phyloP scores from a whole-genome alignment of 1,140 invertebrate genomes.

The Tetranychus urticae region DNA sequence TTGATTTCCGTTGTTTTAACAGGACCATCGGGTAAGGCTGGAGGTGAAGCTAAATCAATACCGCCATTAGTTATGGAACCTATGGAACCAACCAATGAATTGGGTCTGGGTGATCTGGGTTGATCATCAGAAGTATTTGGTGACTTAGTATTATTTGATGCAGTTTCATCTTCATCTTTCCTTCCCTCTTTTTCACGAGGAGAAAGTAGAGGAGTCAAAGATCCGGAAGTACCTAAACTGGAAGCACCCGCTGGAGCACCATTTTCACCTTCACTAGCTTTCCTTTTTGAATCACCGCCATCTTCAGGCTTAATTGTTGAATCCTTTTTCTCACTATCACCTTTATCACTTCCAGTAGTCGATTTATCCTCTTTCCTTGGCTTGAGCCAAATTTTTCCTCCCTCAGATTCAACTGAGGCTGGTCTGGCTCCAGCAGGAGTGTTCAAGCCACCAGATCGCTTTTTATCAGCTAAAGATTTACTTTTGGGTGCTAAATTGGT shows the following conservation, averaged over 20 bases:
- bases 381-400: constrained; percentile 5
- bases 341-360: no score
- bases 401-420: neutral
- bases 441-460: neutral
- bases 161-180: neutral
- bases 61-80: neutral
- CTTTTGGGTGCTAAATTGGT: neutral
- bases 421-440: neutral
- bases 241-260: neutral
- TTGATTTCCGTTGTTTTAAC: constrained; percentile 52
- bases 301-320: neutral
- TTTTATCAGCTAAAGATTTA: neutral
- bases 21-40: neutral
- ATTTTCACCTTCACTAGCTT: neutral
- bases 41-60: neutral
- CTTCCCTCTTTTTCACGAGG: neutral
- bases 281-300: neutral
- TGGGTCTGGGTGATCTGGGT: neutral
- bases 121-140: neutral
- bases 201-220: neutral
- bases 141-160: neutral
- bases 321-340: neutral
- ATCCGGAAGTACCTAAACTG: no score
- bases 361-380: constrained; percentile 1
- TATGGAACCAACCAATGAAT: neutral